Percentiles rank a stretch among this genome's conserved stretches.
Evolutionary conservation across 2,113 vertebrate species (phyloP).

Genomic region (Lampris incognitus): DNA sequence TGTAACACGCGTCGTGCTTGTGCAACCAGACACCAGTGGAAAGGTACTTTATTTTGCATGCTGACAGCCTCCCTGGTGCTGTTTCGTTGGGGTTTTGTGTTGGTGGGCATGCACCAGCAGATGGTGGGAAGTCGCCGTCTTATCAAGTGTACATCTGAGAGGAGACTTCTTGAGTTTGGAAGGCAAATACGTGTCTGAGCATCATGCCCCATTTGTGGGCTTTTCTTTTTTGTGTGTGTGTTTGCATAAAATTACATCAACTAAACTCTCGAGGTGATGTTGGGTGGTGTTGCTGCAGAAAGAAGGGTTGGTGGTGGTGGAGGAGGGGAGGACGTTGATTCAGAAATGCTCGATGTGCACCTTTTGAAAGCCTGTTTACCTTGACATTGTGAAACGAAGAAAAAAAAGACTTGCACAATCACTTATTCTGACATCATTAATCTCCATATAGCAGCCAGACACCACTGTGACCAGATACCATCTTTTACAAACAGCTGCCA

Average conservation of each 20-base stretch:
- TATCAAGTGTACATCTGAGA: slow-evolving; percentile 3
- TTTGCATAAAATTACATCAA: slow-evolving; percentile 12
- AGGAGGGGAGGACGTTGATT: too few species aligned
- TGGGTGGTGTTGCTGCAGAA: neutral
- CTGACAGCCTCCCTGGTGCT: neutral
- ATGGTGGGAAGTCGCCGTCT: slow-evolving; percentile 7
- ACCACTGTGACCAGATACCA: neutral
- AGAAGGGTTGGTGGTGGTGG: too few species aligned
- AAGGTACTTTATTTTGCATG: slow-evolving; percentile 1
- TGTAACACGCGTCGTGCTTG: neutral
- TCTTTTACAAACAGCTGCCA: slow-evolving; percentile 14
- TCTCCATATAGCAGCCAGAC: neutral
- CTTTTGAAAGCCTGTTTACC: too few species aligned
- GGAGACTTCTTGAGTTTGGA: slow-evolving; percentile 37
- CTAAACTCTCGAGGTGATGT: neutral
- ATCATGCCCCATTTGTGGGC: slow-evolving; percentile 14
- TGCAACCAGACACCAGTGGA: too few species aligned
- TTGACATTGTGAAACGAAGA: too few species aligned
- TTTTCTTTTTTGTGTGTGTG: neutral
- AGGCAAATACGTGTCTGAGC: slow-evolving; percentile 59
- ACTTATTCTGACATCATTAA: slow-evolving; percentile 27
- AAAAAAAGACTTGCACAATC: neutral
- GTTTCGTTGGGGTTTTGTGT: slow-evolving; percentile 4
- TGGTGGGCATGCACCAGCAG: neutral
- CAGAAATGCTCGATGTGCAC: too few species aligned